These are phyloP conservation scores for Heliconius eleuchia DNA, from an alignment of 1,140 invertebrate species.

Conservation along the genomic window DNA sequence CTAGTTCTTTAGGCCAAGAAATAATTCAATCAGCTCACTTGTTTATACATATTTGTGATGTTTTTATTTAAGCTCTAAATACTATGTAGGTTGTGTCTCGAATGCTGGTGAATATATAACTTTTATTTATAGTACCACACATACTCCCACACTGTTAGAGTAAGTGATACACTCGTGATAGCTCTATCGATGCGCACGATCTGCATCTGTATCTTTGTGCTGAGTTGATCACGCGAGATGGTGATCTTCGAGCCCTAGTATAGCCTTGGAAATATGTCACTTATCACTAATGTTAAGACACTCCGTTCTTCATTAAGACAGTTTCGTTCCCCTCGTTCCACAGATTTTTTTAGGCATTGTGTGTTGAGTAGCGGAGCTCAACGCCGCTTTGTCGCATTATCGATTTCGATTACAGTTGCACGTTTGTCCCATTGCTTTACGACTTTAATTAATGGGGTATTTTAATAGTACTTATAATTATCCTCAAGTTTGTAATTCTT, in stretches of 20 bases:
- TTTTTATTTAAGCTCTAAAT: neutral
- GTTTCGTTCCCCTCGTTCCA: too few species aligned
- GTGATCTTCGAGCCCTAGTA: conserved; percentile 39
- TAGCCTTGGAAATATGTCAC: conserved; percentile 1
- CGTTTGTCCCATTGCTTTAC: too few species aligned
- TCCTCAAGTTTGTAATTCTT: too few species aligned
- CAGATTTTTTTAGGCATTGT: too few species aligned
- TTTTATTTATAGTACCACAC: conserved; percentile 19
- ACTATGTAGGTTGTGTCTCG: neutral
- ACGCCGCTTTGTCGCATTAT: too few species aligned
- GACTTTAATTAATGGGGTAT: too few species aligned
- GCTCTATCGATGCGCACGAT: conserved; percentile 70
- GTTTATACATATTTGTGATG: neutral
- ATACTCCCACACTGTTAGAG: conserved; percentile 46
- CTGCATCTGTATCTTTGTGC: conserved; percentile 56
- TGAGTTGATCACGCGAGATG: conserved; percentile 36
- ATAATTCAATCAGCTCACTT: neutral
- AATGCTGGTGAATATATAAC: neutral
- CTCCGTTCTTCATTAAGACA: too few species aligned
- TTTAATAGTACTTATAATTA: too few species aligned
- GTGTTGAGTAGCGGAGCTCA: too few species aligned
- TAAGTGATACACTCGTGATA: conserved; percentile 67
- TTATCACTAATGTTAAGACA: neutral
- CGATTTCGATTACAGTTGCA: too few species aligned
- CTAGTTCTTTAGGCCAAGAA: neutral